These are phyloP conservation scores for Etheostoma spectabile DNA, from an alignment of 2,113 vertebrate species.

Conservation along the genomic window DNA sequence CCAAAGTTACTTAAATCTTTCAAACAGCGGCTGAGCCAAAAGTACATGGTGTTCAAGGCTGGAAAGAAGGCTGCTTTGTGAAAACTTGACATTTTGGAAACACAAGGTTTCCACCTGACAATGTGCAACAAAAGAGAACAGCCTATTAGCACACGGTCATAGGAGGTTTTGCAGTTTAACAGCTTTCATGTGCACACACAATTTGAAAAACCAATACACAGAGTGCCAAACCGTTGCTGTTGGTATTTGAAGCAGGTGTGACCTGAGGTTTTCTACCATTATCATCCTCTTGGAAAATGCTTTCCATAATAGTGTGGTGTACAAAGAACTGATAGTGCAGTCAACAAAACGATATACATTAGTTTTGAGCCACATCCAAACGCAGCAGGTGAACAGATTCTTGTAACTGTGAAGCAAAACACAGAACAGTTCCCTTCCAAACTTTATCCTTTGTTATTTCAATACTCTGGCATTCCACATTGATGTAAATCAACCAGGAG, in stretches of 20 bases:
- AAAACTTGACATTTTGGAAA: conserved; percentile 42
- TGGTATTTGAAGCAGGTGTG: conserved; percentile 9
- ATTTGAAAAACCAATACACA: background rate
- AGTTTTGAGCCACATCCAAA: background rate
- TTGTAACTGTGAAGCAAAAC: conserved; percentile 3
- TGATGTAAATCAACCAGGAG: conserved; percentile 39
- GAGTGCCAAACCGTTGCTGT: background rate
- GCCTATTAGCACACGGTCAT: conserved; percentile 15
- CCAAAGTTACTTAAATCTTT: background rate
- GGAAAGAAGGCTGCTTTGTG: conserved; percentile 17
- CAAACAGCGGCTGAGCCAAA: conserved; percentile 15
- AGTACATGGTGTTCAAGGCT: conserved; percentile 1
- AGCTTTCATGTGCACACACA: background rate
- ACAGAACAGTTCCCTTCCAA: background rate
- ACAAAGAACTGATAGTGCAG: background rate
- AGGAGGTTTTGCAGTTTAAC: background rate
- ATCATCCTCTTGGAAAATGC: background rate
- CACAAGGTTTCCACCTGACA: conserved; percentile 2
- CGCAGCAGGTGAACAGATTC: background rate
- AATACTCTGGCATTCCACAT: conserved; percentile 21
- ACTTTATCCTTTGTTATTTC: conserved; percentile 21
- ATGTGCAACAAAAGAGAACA: background rate
- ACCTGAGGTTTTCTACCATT: conserved; percentile 1
- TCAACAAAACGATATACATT: background rate
- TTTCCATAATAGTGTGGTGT: background rate